These are phyloP conservation scores for Pithys albifrons DNA, from an alignment of 2,113 vertebrate genomes.

Conservation along the genomic window DNA sequence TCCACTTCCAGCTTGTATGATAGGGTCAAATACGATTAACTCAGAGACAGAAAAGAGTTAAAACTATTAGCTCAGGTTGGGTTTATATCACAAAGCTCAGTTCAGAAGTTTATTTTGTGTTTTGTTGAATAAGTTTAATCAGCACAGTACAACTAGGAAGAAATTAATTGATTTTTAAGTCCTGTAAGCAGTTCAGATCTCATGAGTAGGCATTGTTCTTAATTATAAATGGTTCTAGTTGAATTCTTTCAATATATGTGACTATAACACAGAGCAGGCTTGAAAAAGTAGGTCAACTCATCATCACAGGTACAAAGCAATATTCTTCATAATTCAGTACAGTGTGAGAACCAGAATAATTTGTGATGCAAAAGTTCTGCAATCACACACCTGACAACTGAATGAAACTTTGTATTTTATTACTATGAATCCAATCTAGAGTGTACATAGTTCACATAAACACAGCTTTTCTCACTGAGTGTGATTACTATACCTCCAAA, in stretches of 20 bases:
- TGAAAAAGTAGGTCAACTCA: constrained; percentile 41
- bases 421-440: neutral
- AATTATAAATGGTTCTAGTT: constrained; percentile 67
- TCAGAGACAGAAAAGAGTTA: constrained; percentile 15
- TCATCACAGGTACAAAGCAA: constrained; percentile 1
- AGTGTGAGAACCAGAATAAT: neutral
- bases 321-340: neutral
- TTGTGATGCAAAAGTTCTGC: neutral
- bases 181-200: constrained; percentile 50
- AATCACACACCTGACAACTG: neutral
- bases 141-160: constrained; percentile 58
- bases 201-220: constrained; percentile 57
- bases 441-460: neutral
- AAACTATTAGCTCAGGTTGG: constrained; percentile 51
- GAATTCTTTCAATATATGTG: constrained; percentile 54
- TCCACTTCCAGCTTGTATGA: constrained; percentile 40
- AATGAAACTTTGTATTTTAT: neutral
- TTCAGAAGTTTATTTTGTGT: constrained; percentile 59
- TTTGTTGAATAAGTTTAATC: constrained; percentile 39
- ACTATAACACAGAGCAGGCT: constrained; percentile 33
- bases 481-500: neutral
- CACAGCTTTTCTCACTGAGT: neutral
- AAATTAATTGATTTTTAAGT: constrained; percentile 74
- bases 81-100: constrained; percentile 41
- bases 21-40: constrained; percentile 58